Evolutionary conservation across 2,888 invertebrate species (phyloP), one percentile per base, ranked within the genome.

Genomic region (Ephialtes manifestator): DNA sequence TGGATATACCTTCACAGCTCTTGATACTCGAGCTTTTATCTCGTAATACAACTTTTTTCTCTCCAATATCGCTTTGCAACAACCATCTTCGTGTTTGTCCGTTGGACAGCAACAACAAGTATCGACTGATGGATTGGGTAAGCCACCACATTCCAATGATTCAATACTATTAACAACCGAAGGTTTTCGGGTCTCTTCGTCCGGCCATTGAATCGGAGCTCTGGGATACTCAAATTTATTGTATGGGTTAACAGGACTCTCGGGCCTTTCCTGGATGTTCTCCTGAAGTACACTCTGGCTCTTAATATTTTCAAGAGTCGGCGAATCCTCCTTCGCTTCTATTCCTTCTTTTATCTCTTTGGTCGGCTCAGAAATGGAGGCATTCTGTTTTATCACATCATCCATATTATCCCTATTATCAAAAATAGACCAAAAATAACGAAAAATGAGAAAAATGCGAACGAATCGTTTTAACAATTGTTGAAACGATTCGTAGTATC

Each of bases 191-290:
- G 74, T 84, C 67, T 88, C 84, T 55, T 87, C 85, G 53, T 84
- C 71, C 28, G 87, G 83, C 84, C 88, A 88, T 77, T 87, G 87
- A 72, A 86, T 65, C 7, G 76, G 75, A 74, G 84, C 82, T 88
- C 84, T 86, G 84, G 87, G 83, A 71, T 87, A 82, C 70, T 87
- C 86, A 58, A 83, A 86, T 81, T 90, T 89, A 88, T 92, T 89
- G 87, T 92, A 91, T 63, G 92, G 92, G 88, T 92, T 92, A 80
- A 88, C 81, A 15, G 91, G 88, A 76, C 90, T 91, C 71, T 89
- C 87, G 68, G 87, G 87, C 65, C 87, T 84, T 18, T 77, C 84
- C 43, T 60, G 48, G 53, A 70, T 35, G 24, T 81, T 81, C 28
- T 79, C 76, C 20, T 43, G 55, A 51, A 4, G 35, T 8, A 71